phyloP scores from a whole-genome alignment of 2,888 invertebrate species.

The Hartigia nigra region DNA sequence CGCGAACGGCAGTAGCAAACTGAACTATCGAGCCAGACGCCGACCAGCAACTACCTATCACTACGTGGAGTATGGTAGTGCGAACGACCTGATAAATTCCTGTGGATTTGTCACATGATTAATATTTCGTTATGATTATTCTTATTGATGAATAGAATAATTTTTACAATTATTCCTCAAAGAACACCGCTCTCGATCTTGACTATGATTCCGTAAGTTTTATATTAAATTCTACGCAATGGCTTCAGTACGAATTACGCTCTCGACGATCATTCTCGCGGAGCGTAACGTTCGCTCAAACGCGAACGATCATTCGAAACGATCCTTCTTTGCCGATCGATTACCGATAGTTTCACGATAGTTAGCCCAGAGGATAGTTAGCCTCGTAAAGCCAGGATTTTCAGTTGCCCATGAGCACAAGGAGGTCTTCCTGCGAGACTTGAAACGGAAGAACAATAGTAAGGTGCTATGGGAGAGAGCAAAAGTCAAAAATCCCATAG shows the following conservation, averaged over 20 bases:
- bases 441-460: background rate
- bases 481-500: background rate
- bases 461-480: background rate
- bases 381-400: constrained; percentile 47
- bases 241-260: constrained; percentile 11
- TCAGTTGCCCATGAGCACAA: background rate
- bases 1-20: background rate
- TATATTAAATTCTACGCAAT: constrained; percentile 37
- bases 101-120: background rate
- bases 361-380: constrained; percentile 36
- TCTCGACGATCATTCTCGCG: constrained; percentile 55
- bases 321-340: constrained; percentile 51
- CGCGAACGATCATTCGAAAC: constrained; percentile 47
- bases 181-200: constrained; percentile 60
- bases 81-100: background rate
- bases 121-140: background rate
- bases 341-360: constrained; percentile 59
- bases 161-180: constrained; percentile 27
- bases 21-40: background rate
- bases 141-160: background rate
- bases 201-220: constrained; percentile 56
- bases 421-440: background rate
- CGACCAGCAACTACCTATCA: background rate
- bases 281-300: constrained; percentile 55
- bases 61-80: background rate